Percentiles rank a stretch among this genome's conserved stretches.
phyloP scores from a whole-genome alignment of 2,888 invertebrate species.

The Schizaphis graminum region DNA sequence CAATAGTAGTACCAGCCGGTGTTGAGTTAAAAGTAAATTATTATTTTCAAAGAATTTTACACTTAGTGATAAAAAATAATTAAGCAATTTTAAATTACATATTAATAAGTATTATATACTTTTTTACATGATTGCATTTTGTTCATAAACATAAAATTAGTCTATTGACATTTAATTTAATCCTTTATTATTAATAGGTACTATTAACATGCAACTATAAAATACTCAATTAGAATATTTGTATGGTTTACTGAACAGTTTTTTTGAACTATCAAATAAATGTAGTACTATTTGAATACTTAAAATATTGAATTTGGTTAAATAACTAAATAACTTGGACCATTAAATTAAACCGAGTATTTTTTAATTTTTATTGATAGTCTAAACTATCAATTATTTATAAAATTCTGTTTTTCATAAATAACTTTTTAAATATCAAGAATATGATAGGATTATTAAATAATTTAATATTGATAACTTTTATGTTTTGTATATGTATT shows the following conservation, averaged over 20 bases:
- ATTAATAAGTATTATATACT: neutral
- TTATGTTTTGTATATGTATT: neutral
- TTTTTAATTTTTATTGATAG: neutral
- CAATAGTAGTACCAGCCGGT: constrained; percentile 97
- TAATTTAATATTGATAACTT: neutral
- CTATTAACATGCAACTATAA: neutral
- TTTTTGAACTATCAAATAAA: neutral
- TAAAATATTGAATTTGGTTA: neutral
- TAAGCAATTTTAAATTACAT: neutral
- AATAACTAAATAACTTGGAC: neutral
- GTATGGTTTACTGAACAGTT: neutral
- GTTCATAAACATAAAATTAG: neutral
- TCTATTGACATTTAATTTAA: neutral
- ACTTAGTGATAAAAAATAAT: neutral
- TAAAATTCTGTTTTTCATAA: neutral
- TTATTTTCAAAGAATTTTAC: constrained; percentile 29
- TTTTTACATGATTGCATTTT: neutral
- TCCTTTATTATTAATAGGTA: neutral
- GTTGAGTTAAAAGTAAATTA: constrained; percentile 88
- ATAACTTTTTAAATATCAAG: neutral
- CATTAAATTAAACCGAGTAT: neutral
- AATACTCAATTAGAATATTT: neutral
- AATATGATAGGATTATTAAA: neutral
- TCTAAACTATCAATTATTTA: neutral
- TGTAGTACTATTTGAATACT: neutral